These are phyloP conservation scores for Napeogenes sylphis DNA, from an alignment of 2,888 invertebrate genomes.

Conservation along the genomic window DNA sequence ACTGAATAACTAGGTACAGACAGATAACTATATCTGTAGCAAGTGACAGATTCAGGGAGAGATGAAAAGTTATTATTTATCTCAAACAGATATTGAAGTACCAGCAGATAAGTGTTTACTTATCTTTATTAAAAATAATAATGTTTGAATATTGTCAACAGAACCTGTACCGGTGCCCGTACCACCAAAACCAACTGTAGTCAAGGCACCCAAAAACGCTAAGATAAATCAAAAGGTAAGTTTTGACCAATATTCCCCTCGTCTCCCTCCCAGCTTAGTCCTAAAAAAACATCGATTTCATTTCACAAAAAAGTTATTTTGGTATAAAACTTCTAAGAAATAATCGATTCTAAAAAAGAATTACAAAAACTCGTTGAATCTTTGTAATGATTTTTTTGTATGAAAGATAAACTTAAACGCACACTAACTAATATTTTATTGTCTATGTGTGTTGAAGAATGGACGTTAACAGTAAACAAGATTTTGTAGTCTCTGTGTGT, in stretches of 20 bases:
- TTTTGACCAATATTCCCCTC: slow-evolving; percentile 2
- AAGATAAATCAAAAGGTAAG: slow-evolving; percentile 79
- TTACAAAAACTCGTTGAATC: too few species aligned
- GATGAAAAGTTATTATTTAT: neutral
- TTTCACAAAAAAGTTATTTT: neutral
- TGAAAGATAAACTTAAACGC: neutral
- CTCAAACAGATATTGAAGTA: too few species aligned
- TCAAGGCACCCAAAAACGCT: slow-evolving; percentile 70
- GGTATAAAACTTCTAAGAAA: neutral
- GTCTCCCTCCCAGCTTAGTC: too few species aligned
- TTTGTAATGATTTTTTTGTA: neutral
- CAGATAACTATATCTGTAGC: too few species aligned
- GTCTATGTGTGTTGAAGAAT: slow-evolving; percentile 1
- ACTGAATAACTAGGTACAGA: too few species aligned
- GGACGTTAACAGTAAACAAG: slow-evolving; percentile 6
- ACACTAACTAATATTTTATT: neutral
- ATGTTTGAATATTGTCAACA: slow-evolving; percentile 35
- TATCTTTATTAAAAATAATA: neutral
- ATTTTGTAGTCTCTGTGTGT: slow-evolving; percentile 1
- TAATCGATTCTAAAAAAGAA: too few species aligned
- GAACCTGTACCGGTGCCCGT: slow-evolving; percentile 50
- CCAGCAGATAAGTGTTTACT: neutral
- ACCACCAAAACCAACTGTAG: slow-evolving; percentile 64
- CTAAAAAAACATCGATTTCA: neutral
- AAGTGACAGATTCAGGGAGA: too few species aligned